Evolutionary conservation across 2,888 invertebrate species (phyloP), one percentile per base, ranked within the genome.

Genomic region (Amiota mariae): DNA sequence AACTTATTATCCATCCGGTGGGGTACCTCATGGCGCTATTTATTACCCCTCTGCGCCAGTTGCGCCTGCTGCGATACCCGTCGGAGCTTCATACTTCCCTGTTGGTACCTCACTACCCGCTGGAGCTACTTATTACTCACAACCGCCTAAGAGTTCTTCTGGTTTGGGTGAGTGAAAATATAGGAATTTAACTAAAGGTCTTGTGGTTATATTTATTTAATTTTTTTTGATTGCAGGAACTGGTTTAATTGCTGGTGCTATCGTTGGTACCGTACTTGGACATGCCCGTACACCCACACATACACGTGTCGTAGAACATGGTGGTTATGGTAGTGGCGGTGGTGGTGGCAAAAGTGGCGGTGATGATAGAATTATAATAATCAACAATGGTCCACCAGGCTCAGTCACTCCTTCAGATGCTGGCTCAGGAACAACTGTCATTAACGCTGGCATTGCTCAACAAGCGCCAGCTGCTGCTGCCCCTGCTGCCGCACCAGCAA

Each of bases 311-410:
- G 71, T 84, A 1, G 87, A 87, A 1, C 82, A 82, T 48, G 78
- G 63, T 18, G 78, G 79, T 0, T 63, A 72, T 56, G 68, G 72
- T 8, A 75, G 78, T n/a, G 73, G 78, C 24, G 74, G 76, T 1
- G 76, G 77, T 2, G 76, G 75, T 6, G 73, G 67, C 9, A 70
- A 54, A 51, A 71, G 72, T 11, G 80, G 81, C 6, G 82, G 81
- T n/a, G 87, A 88, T 1, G 90, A 89, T 56, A 85, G 78, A 75
- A 87, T 89, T 61, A 88, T 89, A 4, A 89, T 89, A n/a, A 89
- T 89, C 13, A 89, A 90, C 73, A 89, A 90, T 74, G 89, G 89
- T 67, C 89, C 88, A 13, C 89, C 89, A 0, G 88, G 88, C 9
- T 87, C 88, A 9, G 88, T 88, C 67, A 85, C 88, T 51, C 86